A percentile compares a stretch with the other conserved stretches of the same genome.
Evolutionary conservation across 2,797 vertebrate species (phyloP).

Genomic region (Neomorphus geoffroyi): DNA sequence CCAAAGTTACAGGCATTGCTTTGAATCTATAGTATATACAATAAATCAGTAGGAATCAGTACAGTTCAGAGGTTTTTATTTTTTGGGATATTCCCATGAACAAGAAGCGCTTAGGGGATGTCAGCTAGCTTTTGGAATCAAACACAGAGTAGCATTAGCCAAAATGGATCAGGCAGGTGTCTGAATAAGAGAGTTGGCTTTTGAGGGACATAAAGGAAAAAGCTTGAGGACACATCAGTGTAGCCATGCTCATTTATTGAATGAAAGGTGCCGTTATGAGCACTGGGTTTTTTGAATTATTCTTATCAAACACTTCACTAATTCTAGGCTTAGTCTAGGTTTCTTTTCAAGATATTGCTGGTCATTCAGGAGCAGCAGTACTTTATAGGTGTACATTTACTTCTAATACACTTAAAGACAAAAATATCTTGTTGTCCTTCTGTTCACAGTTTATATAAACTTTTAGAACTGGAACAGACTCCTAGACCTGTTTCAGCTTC

Average conservation of each 20-base stretch:
- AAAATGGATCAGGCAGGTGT: background rate
- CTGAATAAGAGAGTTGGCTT: background rate
- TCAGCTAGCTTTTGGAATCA: background rate
- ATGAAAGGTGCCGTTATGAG: background rate
- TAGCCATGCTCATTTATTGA: background rate
- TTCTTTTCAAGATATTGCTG: background rate
- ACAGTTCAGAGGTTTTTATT: background rate
- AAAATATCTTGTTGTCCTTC: background rate
- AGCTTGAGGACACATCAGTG: background rate
- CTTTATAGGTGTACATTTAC: background rate
- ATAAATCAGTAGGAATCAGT: background rate
- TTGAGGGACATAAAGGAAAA: background rate
- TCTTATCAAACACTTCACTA: background rate
- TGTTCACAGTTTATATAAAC: background rate
- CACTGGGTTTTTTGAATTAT: background rate
- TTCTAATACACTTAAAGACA: background rate
- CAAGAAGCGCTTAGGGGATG: background rate
- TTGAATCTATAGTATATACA: background rate
- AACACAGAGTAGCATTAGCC: background rate
- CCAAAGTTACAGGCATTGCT: background rate
- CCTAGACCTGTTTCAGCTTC: background rate
- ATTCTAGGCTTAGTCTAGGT: background rate
- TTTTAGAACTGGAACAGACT: background rate
- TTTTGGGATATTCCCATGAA: background rate
- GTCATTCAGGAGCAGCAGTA: background rate